Percentiles rank a stretch among this genome's conserved stretches.
Conservation (phyloP, 1,140 invertebrate species). For the Cecropterus lyciades region DNA sequence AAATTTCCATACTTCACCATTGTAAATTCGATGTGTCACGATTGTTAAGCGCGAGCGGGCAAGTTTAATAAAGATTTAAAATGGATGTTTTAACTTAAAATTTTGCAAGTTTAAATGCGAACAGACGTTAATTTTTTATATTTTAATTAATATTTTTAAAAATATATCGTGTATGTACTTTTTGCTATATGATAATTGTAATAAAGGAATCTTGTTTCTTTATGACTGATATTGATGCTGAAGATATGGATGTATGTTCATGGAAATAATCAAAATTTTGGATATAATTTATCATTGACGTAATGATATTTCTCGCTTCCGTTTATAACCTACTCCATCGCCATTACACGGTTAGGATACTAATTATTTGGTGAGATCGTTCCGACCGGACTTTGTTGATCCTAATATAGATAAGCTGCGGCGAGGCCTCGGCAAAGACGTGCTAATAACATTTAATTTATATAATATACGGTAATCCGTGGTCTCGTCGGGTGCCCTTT, state of each 20-base stretch:
- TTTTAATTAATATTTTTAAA: too few relatives aligned
- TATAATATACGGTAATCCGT: conserved; percentile 29
- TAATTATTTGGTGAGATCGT: conserved; percentile 58
- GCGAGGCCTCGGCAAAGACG: conserved; percentile 18
- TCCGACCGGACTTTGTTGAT: conserved; percentile 50
- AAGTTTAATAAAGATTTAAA: too few relatives aligned
- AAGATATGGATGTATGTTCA: too few relatives aligned
- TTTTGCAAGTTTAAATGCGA: too few relatives aligned
- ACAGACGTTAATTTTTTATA: too few relatives aligned
- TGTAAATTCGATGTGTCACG: conserved; percentile 48
- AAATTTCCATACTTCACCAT: conserved; percentile 63
- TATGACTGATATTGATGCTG: too few relatives aligned
- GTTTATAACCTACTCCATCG: conserved; percentile 30
- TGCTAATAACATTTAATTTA: conserved; percentile 33
- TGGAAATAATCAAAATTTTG: too few relatives aligned
- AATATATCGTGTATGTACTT: too few relatives aligned
- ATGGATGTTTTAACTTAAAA: too few relatives aligned
- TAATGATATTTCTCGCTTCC: conserved; percentile 7
- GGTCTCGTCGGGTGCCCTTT: conserved; percentile 8
- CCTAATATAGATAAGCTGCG: conserved; percentile 52
- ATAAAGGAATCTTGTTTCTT: too few relatives aligned
- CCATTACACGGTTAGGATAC: conserved; percentile 49
- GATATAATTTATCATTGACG: too few relatives aligned
- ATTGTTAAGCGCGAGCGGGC: conserved; percentile 20
- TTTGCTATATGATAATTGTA: too few relatives aligned